phyloP scores from a whole-genome alignment of 2,888 invertebrate genomes.

The Hofmannophila pseudospretella region DNA sequence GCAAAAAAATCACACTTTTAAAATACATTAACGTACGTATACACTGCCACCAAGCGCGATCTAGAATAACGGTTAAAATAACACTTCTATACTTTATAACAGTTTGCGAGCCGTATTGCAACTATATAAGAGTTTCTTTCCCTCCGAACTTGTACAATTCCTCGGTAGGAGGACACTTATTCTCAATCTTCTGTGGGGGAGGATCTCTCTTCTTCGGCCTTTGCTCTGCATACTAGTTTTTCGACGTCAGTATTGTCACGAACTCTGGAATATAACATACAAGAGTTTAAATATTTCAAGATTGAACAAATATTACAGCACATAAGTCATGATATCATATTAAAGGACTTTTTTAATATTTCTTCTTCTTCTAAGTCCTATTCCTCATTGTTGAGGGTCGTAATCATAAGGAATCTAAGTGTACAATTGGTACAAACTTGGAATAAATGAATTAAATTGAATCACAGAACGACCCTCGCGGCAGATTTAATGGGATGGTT shows the following conservation, averaged over 20 bases:
- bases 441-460: no score
- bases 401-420: no score
- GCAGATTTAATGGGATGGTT: no score
- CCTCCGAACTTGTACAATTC: conserved; percentile 55
- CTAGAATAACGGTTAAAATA: conserved; percentile 19
- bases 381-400: no score
- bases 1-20: conserved; percentile 5
- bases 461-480: no score
- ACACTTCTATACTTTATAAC: conserved; percentile 27
- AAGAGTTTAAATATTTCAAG: no score
- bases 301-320: no score
- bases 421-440: no score
- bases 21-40: conserved; percentile 35
- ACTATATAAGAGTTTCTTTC: conserved; percentile 70
- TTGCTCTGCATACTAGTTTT: conserved; percentile 82
- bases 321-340: no score
- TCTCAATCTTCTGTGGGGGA: conserved; percentile 47
- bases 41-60: conserved; percentile 54
- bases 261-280: conserved; percentile 85
- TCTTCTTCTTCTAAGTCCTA: no score
- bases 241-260: conserved; percentile 90
- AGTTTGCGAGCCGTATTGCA: conserved; percentile 20
- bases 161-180: conserved; percentile 21
- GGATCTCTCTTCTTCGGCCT: conserved; percentile 56
- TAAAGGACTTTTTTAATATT: no score